A percentile compares a stretch with the other conserved stretches of the same genome.
Conservation (phyloP, 1,140 invertebrate genomes). For the Tigriopus japonicus region DNA sequence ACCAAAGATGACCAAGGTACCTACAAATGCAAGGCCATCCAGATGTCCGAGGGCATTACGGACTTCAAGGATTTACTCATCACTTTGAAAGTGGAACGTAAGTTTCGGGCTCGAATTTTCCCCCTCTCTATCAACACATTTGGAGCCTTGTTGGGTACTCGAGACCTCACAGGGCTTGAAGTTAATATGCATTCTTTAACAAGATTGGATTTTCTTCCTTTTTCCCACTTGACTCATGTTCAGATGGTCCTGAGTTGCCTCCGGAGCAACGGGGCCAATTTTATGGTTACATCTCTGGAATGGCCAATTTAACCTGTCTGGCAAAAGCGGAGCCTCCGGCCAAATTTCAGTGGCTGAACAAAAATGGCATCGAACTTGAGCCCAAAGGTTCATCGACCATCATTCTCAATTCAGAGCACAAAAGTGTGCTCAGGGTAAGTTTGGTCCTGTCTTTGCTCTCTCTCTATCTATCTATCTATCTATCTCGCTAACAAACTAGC, state of each 20-base stretch:
- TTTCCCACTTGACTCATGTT: neutral
- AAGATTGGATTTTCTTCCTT: neutral
- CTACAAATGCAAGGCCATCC: conserved; percentile 8
- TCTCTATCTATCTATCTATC: too few relatives aligned
- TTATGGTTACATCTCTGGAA: conserved; percentile 14
- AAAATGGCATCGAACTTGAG: conserved; percentile 5
- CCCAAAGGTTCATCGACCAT: neutral
- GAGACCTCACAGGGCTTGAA: too few relatives aligned
- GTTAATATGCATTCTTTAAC: too few relatives aligned
- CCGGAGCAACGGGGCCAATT: neutral
- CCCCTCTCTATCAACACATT: too few relatives aligned
- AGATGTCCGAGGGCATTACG: neutral
- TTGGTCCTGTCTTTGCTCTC: too few relatives aligned
- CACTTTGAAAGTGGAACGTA: neutral
- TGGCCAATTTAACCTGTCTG: conserved; percentile 10
- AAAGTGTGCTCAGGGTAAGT: conserved; percentile 3
- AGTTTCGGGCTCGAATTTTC: neutral
- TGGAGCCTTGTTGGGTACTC: too few relatives aligned
- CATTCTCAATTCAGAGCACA: neutral
- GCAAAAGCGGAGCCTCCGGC: conserved; percentile 12
- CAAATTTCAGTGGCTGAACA: conserved; percentile 7
- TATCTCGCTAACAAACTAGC: too few relatives aligned
- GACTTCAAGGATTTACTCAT: conserved; percentile 9
- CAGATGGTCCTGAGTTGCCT: conserved; percentile 1
- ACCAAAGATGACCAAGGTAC: conserved; percentile 1